Percentiles rank a stretch among this genome's conserved stretches.
phyloP scores from a whole-genome alignment of 1,140 invertebrate species.

The Papilio xuthus region DNA sequence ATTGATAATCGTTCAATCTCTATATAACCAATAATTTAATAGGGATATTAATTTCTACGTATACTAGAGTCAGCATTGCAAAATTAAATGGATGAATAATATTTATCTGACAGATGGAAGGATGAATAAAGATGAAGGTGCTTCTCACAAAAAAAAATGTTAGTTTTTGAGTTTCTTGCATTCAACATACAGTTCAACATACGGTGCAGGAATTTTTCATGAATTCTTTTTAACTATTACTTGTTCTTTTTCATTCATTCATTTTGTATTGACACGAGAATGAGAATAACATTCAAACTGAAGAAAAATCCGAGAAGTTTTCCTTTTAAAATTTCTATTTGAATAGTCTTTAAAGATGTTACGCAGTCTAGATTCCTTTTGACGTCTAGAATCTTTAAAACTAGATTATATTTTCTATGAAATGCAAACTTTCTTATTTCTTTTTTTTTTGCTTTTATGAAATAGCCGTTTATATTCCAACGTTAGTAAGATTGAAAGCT shows the following conservation, averaged over 20 bases:
- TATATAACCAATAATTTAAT: background rate
- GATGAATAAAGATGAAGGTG: background rate
- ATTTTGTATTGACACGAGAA: background rate
- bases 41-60: background rate
- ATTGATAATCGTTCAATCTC: background rate
- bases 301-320: background rate
- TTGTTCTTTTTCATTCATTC: background rate
- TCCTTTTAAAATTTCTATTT: constrained; percentile 11
- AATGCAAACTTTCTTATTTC: background rate
- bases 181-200: background rate
- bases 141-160: background rate
- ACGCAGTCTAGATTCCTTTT: constrained; percentile 18
- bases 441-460: background rate
- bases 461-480: background rate
- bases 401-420: constrained; percentile 7
- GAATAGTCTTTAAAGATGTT: constrained; percentile 6
- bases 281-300: background rate
- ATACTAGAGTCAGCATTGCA: background rate
- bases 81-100: background rate
- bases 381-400: background rate
- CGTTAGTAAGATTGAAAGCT: background rate
- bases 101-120: background rate
- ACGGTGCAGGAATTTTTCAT: background rate
- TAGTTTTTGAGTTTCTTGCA: background rate
- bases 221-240: background rate